Percentiles rank a stretch among this genome's conserved stretches.
Evolutionary conservation across 2,797 vertebrate species (phyloP).

Genomic region (Takifugu ocellatus): DNA sequence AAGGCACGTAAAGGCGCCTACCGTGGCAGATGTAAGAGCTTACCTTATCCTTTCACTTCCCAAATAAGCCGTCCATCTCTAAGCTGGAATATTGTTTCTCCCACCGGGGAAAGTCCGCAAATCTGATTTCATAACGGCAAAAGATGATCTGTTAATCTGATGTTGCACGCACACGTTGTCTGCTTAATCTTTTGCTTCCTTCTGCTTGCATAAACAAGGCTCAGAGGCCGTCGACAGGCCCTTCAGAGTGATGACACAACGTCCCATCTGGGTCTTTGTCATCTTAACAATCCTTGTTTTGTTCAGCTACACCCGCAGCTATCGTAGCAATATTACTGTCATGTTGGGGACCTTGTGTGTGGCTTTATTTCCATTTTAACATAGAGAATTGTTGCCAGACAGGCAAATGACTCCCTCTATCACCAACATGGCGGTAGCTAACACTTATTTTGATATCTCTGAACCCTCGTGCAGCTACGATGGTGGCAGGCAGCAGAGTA

Average conservation of each 20-base stretch:
- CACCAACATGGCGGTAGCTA: too few species aligned
- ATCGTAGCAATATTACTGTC: not conserved
- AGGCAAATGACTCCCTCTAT: too few species aligned
- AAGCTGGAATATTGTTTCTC: slow-evolving; percentile 56
- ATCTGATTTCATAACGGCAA: slow-evolving; percentile 77
- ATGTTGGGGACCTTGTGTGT: too few species aligned
- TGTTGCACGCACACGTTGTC: slow-evolving; percentile 50
- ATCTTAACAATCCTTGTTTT: slow-evolving; percentile 14
- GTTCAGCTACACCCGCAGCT: not conserved
- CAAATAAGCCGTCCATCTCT: slow-evolving; percentile 32
- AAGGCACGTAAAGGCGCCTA: slow-evolving; percentile 14
- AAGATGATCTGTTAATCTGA: slow-evolving; percentile 71
- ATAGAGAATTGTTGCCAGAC: too few species aligned
- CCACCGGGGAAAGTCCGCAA: slow-evolving; percentile 44
- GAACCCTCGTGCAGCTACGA: too few species aligned
- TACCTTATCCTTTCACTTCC: slow-evolving; percentile 35
- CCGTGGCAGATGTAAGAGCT: slow-evolving; percentile 32
- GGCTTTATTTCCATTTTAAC: too few species aligned
- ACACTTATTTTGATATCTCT: too few species aligned
- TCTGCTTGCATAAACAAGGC: slow-evolving; percentile 52
- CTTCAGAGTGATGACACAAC: slow-evolving; percentile 50
- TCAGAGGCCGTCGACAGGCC: slow-evolving; percentile 30
- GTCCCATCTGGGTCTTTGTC: slow-evolving; percentile 5
- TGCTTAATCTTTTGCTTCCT: slow-evolving; percentile 64
- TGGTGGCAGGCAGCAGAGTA: too few species aligned